Percentiles rank a stretch among this genome's conserved stretches.
phyloP scores from a whole-genome alignment of 2,113 vertebrate species.

The Ictidomys tridecemlineatus region DNA sequence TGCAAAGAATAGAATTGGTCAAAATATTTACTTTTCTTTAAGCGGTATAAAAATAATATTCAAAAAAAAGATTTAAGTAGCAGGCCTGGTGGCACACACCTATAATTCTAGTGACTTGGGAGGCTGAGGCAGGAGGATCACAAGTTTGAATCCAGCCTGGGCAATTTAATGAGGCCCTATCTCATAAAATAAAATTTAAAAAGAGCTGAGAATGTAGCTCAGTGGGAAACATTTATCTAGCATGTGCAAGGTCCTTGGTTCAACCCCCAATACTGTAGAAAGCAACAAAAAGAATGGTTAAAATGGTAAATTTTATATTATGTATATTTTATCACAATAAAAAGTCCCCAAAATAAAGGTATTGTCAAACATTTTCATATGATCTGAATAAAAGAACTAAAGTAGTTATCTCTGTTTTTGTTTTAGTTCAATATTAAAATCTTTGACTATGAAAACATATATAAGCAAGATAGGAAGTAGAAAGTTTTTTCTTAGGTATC shows the following conservation, averaged over 20 bases:
- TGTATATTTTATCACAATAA: background rate
- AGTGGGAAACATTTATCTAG: background rate
- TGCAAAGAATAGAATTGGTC: constrained; percentile 18
- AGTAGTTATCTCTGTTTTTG: constrained; percentile 23
- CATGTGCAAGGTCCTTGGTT: background rate
- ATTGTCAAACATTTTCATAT: constrained; percentile 27
- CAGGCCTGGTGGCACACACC: background rate
- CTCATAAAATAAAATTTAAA: background rate
- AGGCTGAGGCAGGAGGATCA: background rate
- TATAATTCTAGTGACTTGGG: background rate
- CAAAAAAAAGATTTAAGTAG: background rate
- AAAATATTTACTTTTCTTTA: constrained; percentile 37
- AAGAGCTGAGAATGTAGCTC: background rate
- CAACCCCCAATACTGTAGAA: background rate
- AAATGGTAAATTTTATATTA: background rate
- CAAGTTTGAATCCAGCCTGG: background rate
- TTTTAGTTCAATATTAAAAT: constrained; percentile 38
- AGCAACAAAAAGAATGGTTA: background rate
- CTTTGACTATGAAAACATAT: background rate
- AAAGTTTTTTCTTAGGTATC: constrained; percentile 50
- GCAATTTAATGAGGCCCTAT: background rate
- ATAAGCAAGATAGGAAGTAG: constrained; percentile 25
- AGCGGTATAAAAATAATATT: background rate
- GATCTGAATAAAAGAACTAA: constrained; percentile 44
- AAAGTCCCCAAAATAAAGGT: background rate